A percentile compares a stretch with the other conserved stretches of the same genome.
phyloP scores from a whole-genome alignment of 2,888 invertebrate species.

The Automeris io region DNA sequence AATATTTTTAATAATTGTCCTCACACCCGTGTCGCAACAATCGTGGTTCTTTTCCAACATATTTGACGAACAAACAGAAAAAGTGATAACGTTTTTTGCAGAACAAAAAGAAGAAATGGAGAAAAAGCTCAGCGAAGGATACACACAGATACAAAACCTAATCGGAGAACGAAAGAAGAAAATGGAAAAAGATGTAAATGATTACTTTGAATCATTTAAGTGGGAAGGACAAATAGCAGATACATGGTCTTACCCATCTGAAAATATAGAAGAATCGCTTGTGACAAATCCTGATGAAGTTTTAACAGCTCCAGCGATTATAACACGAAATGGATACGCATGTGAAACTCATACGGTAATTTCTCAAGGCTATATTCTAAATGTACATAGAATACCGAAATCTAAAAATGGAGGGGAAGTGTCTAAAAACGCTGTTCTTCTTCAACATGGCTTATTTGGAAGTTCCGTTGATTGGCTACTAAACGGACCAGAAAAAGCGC shows the following conservation, averaged over 20 bases:
- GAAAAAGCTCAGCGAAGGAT: conserved; percentile 31
- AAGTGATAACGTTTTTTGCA: conserved; percentile 21
- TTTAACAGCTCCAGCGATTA: conserved; percentile 53
- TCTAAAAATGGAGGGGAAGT: conserved; percentile 40
- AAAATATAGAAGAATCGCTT: conserved; percentile 25
- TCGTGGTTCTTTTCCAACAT: conserved; percentile 22
- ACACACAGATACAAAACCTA: conserved; percentile 27
- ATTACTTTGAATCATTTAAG: conserved; percentile 40
- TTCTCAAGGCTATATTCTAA: conserved; percentile 90
- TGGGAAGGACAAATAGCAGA: conserved; percentile 39
- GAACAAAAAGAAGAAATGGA: conserved; percentile 33
- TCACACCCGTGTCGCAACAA: conserved; percentile 13
- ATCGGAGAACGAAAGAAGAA: conserved; percentile 43
- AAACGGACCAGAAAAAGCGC: conserved; percentile 79
- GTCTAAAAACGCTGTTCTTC: conserved; percentile 66
- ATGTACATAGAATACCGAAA: conserved; percentile 86
- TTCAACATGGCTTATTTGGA: conserved; percentile 89
- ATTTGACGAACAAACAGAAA: conserved; percentile 15
- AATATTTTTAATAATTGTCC: conserved; percentile 13
- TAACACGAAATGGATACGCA: conserved; percentile 78
- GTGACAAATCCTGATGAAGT: conserved; percentile 46
- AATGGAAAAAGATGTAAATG: conserved; percentile 39
- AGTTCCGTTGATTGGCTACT: conserved; percentile 89
- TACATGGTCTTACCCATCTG: conserved; percentile 37
- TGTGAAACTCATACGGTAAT: conserved; percentile 83